A percentile compares a stretch with the other conserved stretches of the same genome.
phyloP scores from a whole-genome alignment of 2,888 invertebrate genomes.

The Oxycera nigricornis region DNA sequence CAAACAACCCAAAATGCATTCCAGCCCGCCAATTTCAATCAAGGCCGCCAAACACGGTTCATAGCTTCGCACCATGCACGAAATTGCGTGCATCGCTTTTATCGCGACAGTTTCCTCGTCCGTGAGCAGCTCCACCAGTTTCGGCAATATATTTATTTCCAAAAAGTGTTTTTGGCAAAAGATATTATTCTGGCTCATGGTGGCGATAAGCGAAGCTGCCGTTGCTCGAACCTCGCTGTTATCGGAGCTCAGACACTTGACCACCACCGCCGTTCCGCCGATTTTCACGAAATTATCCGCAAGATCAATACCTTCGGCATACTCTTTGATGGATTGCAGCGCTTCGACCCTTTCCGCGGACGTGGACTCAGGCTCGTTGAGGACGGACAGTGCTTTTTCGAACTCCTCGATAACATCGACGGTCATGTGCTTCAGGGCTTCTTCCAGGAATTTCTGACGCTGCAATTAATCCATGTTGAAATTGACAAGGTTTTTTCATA shows the following conservation, averaged over 20 bases:
- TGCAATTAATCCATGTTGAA: conserved; percentile 59
- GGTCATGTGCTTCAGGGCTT: conserved; percentile 74
- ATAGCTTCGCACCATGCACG: conserved; percentile 75
- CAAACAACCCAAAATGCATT: conserved; percentile 68
- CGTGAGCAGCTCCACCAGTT: conserved; percentile 67
- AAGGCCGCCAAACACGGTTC: conserved; percentile 69
- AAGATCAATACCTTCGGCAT: conserved; percentile 77
- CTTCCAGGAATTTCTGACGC: conserved; percentile 74
- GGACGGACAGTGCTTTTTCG: conserved; percentile 67
- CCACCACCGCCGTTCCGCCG: conserved; percentile 79
- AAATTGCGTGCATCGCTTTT: conserved; percentile 80
- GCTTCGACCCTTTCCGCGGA: conserved; percentile 67
- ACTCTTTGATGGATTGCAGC: conserved; percentile 72
- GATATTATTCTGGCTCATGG: conserved; percentile 85
- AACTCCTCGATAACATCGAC: conserved; percentile 74
- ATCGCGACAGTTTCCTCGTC: conserved; percentile 67
- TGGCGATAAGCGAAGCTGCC: conserved; percentile 76
- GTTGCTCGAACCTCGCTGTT: conserved; percentile 69
- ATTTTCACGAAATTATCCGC: conserved; percentile 87
- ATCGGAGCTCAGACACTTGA: conserved; percentile 69
- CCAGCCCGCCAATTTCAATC: conserved; percentile 71
- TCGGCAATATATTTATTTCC: conserved; percentile 70
- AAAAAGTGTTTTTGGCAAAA: conserved; percentile 78
- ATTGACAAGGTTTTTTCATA: conserved; percentile 22
- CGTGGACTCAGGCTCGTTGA: conserved; percentile 66